Conservation (phyloP, 1,140 invertebrate species). For the Drosophila sp. region DNA sequence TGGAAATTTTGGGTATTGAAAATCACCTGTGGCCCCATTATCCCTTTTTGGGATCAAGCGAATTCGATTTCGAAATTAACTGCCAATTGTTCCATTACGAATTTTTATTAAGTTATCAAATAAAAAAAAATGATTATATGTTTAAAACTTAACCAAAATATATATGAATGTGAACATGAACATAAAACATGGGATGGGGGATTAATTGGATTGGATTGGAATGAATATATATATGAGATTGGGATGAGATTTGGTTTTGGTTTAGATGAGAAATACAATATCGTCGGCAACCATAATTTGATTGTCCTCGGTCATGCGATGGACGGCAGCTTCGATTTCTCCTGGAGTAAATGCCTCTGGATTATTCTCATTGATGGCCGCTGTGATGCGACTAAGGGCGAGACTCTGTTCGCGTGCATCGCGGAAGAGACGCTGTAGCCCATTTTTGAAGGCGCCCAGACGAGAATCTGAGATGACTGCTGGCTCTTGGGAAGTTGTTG, state of each 20-base stretch:
- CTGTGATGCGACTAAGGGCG: conserved; percentile 85
- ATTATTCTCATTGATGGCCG: conserved; percentile 86
- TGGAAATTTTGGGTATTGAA: too few relatives aligned
- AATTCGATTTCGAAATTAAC: too few relatives aligned
- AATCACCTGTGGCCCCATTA: too few relatives aligned
- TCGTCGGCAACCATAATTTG: conserved; percentile 95
- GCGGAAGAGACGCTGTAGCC: conserved; percentile 87
- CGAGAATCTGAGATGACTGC: conserved; percentile 59
- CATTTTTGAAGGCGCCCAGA: conserved; percentile 85
- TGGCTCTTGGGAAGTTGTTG: conserved; percentile 17
- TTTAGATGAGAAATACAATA: conserved; percentile 93
- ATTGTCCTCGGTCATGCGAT: conserved; percentile 94
- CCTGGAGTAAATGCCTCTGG: conserved; percentile 86
- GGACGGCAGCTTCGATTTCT: conserved; percentile 91
- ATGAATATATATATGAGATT: conserved; percentile 21
- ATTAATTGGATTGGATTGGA: not conserved
- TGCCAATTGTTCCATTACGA: too few relatives aligned
- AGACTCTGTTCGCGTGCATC: conserved; percentile 88
- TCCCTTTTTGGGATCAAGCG: too few relatives aligned
- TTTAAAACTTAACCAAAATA: too few relatives aligned
- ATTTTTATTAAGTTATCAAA: too few relatives aligned
- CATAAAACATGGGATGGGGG: too few relatives aligned
- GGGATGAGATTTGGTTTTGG: too few relatives aligned
- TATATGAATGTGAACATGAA: too few relatives aligned
- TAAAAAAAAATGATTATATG: too few relatives aligned